Conservation (phyloP, 2,888 invertebrate species). For the Chloroclysta siterata region DNA sequence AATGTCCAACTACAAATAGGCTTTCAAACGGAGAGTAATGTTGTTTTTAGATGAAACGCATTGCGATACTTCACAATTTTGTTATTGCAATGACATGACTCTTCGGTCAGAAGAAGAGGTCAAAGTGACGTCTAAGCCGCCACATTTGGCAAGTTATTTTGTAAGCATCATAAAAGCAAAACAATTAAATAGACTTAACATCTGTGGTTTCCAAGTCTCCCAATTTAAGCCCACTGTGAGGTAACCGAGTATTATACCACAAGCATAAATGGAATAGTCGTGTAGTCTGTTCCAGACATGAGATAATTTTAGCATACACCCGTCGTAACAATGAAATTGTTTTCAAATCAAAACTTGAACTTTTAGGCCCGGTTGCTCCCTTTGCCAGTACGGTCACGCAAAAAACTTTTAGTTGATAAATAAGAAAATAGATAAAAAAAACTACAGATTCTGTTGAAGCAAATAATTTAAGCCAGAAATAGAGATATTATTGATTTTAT, state of each 20-base stretch:
- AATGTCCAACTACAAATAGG: not conserved
- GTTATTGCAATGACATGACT: no score
- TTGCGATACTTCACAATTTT: no score
- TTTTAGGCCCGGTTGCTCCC: not conserved
- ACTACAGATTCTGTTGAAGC: no score
- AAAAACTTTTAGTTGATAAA: no score
- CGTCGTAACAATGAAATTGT: conserved; percentile 25
- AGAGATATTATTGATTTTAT: no score
- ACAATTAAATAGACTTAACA: not conserved
- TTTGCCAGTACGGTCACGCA: no score
- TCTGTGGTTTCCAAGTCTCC: conserved; percentile 16
- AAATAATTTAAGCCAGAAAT: no score
- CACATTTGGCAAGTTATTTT: no score
- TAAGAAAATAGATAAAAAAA: no score
- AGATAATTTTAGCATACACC: conserved; percentile 25
- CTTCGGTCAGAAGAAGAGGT: no score
- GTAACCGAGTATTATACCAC: conserved; percentile 21
- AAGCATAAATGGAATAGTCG: conserved; percentile 33
- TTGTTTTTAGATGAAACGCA: not conserved
- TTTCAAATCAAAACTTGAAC: conserved; percentile 1
- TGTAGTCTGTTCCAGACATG: conserved; percentile 27
- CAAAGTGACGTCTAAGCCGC: no score
- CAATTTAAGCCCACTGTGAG: conserved; percentile 10
- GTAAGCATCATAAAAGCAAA: no score
- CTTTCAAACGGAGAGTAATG: not conserved